These are phyloP conservation scores for Berghia stephanieae DNA, from an alignment of 1,140 invertebrate species.

Conservation along the genomic window DNA sequence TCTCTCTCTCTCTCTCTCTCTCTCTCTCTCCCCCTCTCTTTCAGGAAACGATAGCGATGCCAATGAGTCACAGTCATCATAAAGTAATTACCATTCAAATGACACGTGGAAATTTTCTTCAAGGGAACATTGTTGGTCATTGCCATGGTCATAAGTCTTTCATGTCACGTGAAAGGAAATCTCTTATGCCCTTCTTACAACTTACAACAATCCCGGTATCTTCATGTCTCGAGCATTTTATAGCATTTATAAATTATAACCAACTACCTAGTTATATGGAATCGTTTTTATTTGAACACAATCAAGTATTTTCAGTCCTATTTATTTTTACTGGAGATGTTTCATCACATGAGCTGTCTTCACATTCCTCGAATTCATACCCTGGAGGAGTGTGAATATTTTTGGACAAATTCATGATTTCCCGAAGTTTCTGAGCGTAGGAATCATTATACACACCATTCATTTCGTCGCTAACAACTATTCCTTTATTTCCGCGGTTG, in stretches of 20 bases:
- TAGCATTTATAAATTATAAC: background rate
- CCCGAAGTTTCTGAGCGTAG: background rate
- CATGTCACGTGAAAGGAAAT: background rate
- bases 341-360: constrained; percentile 20
- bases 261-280: background rate
- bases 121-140: background rate
- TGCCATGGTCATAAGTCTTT: background rate
- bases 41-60: no score
- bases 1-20: no score
- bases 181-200: background rate
- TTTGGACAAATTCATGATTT: constrained; percentile 6
- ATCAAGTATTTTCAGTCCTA: background rate
- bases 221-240: no score
- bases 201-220: no score
- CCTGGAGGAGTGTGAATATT: background rate
- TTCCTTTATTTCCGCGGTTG: constrained; percentile 15
- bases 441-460: background rate
- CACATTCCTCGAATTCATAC: constrained; percentile 14
- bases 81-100: no score
- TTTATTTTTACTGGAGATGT: constrained; percentile 8
- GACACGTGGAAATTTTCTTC: no score
- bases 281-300: background rate
- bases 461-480: background rate
- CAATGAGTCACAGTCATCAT: no score
- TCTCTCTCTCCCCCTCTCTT: no score